phyloP scores from a whole-genome alignment of 1,140 invertebrate genomes.

The Plectrocnemia conspersa region DNA sequence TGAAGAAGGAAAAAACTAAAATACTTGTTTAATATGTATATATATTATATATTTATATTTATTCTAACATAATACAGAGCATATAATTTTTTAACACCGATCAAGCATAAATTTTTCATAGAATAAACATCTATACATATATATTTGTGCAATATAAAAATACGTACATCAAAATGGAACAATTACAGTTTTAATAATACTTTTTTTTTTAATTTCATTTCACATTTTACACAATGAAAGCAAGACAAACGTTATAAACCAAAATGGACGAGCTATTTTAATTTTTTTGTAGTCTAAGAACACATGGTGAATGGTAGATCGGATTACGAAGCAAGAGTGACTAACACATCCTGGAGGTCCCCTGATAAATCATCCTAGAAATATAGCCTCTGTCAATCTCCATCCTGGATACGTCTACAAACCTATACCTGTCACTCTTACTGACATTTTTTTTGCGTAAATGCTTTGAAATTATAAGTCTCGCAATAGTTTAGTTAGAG shows the following conservation, averaged over 20 bases:
- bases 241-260: not conserved
- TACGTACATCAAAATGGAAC: constrained; percentile 28
- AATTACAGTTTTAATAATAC: constrained; percentile 23
- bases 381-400: constrained; percentile 39
- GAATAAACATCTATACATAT: constrained; percentile 44
- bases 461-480: too few relatives aligned
- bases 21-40: not conserved
- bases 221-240: constrained; percentile 1
- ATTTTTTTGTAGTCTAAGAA: constrained; percentile 43
- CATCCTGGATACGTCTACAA: constrained; percentile 35
- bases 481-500: constrained; percentile 57
- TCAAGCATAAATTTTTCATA: constrained; percentile 49
- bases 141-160: constrained; percentile 19
- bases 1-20: too few relatives aligned
- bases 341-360: constrained; percentile 67
- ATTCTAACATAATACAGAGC: too few relatives aligned
- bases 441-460: too few relatives aligned
- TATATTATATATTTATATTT: too few relatives aligned
- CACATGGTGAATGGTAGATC: constrained; percentile 25
- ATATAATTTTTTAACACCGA: constrained; percentile 45
- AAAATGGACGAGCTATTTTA: not conserved
- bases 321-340: constrained; percentile 54
- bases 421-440: constrained; percentile 35
- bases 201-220: not conserved
- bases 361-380: constrained; percentile 68